Evolutionary conservation across 2,113 vertebrate species (phyloP).

Genomic region (Lepus timidus): DNA sequence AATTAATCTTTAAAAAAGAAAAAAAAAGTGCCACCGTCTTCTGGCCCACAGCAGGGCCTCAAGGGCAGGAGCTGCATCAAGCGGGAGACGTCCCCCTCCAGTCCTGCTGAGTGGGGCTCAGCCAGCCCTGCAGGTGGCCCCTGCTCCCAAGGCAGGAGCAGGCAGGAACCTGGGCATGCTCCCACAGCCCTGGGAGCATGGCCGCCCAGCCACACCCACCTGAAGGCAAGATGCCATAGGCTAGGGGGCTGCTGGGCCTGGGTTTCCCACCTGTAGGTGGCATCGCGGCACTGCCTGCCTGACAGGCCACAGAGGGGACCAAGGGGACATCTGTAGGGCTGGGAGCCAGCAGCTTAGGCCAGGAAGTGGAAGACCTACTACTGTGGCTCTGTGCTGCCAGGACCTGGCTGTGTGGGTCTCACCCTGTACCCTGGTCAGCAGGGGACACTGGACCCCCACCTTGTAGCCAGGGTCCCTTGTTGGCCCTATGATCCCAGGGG

Average conservation of each 20-base stretch:
- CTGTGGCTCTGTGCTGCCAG: not conserved
- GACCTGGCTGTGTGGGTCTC: not conserved
- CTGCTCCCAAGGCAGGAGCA: not conserved
- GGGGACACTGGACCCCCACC: not conserved
- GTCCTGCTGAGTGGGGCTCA: not conserved
- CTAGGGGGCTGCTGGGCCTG: not conserved
- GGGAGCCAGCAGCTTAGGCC: not conserved
- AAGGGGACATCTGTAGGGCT: not conserved
- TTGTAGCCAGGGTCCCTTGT: not conserved
- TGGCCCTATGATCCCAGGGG: not conserved
- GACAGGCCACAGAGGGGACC: not conserved
- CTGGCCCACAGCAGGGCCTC: not conserved
- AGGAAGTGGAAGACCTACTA: accelerated
- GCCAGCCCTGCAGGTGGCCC: not conserved
- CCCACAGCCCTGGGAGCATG: not conserved
- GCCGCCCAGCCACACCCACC: not conserved
- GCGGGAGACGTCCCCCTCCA: no score
- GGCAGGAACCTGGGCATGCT: not conserved
- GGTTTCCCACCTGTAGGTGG: not conserved
- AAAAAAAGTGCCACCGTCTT: not conserved
- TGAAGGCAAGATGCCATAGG: not conserved
- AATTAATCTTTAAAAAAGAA: no score
- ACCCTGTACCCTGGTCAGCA: no score
- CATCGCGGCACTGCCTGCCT: not conserved
- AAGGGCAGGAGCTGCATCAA: not conserved